Conservation (phyloP, 2,888 invertebrate species). For the Limnephilus lunatus region DNA sequence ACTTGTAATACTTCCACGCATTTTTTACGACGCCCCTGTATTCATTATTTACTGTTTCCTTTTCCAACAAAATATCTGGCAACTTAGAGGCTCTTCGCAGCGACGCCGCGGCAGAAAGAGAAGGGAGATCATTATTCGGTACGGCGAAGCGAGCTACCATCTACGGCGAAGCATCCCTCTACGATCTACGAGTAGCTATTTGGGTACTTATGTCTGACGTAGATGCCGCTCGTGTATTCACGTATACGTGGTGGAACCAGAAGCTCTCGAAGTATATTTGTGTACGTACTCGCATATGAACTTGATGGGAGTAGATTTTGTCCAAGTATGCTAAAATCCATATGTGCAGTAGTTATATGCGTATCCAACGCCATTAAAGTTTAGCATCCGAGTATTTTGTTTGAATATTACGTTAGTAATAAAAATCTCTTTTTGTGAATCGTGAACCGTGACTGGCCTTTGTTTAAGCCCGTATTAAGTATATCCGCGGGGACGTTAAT, state of each 20-base stretch:
- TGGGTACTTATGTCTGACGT: constrained; percentile 25
- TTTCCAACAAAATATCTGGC: constrained; percentile 17
- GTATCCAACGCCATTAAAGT: background rate
- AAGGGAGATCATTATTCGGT: constrained; percentile 30
- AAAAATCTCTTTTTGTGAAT: constrained; percentile 34
- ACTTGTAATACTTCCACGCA: background rate
- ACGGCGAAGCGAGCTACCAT: constrained; percentile 33
- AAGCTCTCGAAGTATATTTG: background rate
- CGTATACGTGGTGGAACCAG: background rate
- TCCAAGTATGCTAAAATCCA: background rate
- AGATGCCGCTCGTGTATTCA: background rate
- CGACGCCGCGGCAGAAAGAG: constrained; percentile 33
- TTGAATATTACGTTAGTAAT: background rate
- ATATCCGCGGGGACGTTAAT: constrained; percentile 5
- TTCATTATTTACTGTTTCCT: background rate
- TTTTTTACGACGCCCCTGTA: background rate
- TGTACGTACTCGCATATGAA: background rate
- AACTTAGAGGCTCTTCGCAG: background rate
- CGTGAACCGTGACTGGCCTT: constrained; percentile 18
- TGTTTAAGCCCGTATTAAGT: constrained; percentile 11
- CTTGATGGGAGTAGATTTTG: background rate
- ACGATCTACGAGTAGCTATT: constrained; percentile 28
- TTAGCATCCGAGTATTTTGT: background rate
- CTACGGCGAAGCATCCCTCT: constrained; percentile 36
- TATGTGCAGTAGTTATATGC: background rate